phyloP scores from a whole-genome alignment of 2,113 vertebrate species.

The Eupsittula cactorum region DNA sequence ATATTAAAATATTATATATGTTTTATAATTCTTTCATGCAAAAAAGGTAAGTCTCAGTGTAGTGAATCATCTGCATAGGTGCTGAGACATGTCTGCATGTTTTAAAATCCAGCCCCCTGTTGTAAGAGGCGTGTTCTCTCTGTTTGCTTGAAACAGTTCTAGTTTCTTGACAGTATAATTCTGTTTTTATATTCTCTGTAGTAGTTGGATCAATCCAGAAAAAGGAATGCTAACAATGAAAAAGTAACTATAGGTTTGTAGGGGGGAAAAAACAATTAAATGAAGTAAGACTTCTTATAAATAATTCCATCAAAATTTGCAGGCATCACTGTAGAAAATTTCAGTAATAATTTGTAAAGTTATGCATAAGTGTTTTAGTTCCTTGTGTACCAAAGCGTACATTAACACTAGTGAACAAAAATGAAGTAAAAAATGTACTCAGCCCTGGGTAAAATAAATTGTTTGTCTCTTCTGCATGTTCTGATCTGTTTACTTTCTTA shows the following conservation, averaged over 20 bases:
- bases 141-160: not conserved
- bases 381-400: rapidly evolving
- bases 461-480: not conserved
- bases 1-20: not conserved
- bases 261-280: not conserved
- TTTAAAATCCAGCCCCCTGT: not conserved
- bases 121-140: not conserved
- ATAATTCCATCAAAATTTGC: not conserved
- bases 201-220: not conserved
- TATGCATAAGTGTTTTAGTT: not conserved
- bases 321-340: not conserved
- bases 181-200: not conserved
- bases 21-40: not conserved
- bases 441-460: not conserved
- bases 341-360: not conserved
- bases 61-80: not conserved
- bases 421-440: not conserved
- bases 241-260: not conserved
- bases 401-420: not conserved
- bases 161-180: not conserved
- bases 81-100: not conserved
- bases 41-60: not conserved
- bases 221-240: not conserved
- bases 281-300: not conserved
- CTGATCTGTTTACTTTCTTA: not conserved